phyloP scores from a whole-genome alignment of 64 coral and sea anemone species.

The Actinia equina region DNA sequence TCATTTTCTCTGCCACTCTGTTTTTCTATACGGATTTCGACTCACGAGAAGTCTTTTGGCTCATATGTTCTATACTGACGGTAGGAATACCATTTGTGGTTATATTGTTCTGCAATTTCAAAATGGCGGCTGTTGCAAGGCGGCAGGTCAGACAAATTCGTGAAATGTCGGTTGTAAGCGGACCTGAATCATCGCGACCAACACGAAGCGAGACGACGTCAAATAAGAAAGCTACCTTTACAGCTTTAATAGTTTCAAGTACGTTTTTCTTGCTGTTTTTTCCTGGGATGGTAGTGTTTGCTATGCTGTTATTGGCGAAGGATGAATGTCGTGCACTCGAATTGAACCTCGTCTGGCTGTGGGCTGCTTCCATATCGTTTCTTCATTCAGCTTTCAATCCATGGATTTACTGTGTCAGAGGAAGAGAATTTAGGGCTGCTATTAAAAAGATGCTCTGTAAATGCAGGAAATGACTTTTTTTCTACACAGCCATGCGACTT shows the following conservation, averaged over 20 bases:
- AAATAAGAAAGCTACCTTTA: slow-evolving; percentile 23
- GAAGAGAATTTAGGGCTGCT: slow-evolving; percentile 23
- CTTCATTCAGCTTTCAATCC: slow-evolving; percentile 43
- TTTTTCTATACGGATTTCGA: slow-evolving; percentile 18
- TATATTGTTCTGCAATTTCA: slow-evolving; percentile 25
- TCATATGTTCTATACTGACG: slow-evolving; percentile 19
- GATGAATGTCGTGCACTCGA: slow-evolving; percentile 20
- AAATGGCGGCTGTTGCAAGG: slow-evolving; percentile 23
- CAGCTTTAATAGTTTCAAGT: neutral
- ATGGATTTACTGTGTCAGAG: slow-evolving; percentile 43
- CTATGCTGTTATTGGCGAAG: slow-evolving; percentile 8
- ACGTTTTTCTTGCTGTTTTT: slow-evolving; percentile 26
- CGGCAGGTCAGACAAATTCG: slow-evolving; percentile 10
- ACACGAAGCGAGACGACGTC: neutral
- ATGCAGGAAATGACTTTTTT: too few relatives aligned
- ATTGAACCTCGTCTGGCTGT: slow-evolving; percentile 36
- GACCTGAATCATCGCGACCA: neutral
- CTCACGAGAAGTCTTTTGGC: slow-evolving; percentile 31
- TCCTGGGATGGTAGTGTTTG: slow-evolving; percentile 19
- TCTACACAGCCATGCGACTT: neutral
- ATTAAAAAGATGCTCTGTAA: neutral
- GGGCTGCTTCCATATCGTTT: slow-evolving; percentile 23
- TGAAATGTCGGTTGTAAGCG: slow-evolving; percentile 1
- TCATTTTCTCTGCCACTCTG: slow-evolving; percentile 11
- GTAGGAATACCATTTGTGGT: slow-evolving; percentile 16